phyloP scores from a whole-genome alignment of 2,888 invertebrate genomes.

The Panorpa germanica region DNA sequence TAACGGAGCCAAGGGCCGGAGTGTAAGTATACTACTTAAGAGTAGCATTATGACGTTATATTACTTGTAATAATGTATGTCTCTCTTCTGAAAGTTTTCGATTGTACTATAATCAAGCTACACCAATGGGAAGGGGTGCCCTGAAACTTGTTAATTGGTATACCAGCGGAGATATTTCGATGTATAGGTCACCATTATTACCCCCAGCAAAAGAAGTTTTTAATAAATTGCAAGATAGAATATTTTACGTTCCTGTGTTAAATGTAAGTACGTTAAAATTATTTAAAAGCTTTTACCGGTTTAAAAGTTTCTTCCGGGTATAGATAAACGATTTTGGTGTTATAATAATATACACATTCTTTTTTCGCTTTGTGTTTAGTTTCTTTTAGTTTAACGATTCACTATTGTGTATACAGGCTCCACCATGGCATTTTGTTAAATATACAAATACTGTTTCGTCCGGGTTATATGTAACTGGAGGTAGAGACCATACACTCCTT shows the following conservation, averaged over 20 bases:
- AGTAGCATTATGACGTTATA: background rate
- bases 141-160: conserved; percentile 56
- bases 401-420: conserved; percentile 26
- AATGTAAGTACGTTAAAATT: conserved; percentile 31
- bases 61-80: conserved; percentile 4
- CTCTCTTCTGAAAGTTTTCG: conserved; percentile 31
- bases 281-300: conserved; percentile 4
- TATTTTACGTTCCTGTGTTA: conserved; percentile 49
- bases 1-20: conserved; percentile 39
- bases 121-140: conserved; percentile 33
- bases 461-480: conserved; percentile 38
- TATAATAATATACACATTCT: background rate
- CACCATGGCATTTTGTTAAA: conserved; percentile 59
- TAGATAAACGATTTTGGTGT: background rate
- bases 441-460: conserved; percentile 31
- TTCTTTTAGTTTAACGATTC: background rate
- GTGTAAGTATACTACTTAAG: conserved; percentile 27
- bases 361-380: background rate
- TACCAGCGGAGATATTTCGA: conserved; percentile 31
- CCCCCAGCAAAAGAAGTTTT: conserved; percentile 41
- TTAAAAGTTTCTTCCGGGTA: conserved; percentile 3
- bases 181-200: conserved; percentile 46
- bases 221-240: conserved; percentile 39
- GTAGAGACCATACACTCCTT: conserved; percentile 51
- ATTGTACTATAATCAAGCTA: conserved; percentile 53